Conservation (phyloP, 2,888 invertebrate species). For the Hydrotaea diabolus region DNA sequence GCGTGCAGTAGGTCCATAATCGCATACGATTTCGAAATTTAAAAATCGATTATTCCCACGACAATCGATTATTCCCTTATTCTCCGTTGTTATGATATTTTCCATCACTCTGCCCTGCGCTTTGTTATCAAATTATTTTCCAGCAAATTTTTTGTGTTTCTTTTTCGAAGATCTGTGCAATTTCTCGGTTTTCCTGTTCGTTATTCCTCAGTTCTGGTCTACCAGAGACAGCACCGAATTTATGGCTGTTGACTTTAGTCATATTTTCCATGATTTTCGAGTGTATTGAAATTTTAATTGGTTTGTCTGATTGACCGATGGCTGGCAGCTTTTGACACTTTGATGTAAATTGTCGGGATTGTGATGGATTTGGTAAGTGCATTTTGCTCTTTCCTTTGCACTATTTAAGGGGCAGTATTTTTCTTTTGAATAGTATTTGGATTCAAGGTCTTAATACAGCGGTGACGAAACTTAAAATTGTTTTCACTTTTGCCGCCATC, state of each 20-base stretch:
- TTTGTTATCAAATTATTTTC: background rate
- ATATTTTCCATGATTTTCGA: background rate
- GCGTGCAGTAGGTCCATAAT: no score
- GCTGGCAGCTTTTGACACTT: conserved; percentile 24
- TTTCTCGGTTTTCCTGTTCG: background rate
- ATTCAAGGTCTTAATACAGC: no score
- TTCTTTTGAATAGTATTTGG: no score
- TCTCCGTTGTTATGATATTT: no score
- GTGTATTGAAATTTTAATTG: conserved; percentile 51
- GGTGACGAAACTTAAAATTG: no score
- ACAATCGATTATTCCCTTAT: no score
- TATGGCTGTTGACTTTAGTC: background rate
- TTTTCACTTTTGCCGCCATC: no score
- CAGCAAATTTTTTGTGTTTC: background rate
- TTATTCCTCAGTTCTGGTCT: no score
- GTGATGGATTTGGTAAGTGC: background rate
- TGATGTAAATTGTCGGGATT: conserved; percentile 38
- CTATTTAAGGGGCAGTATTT: no score
- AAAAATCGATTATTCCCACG: no score
- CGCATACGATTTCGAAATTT: no score
- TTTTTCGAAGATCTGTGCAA: background rate
- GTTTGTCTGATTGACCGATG: conserved; percentile 29
- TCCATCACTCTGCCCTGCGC: background rate
- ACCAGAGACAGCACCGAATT: background rate
- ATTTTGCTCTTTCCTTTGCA: no score